phyloP scores from a whole-genome alignment of 64 coral and sea anemone species.

The Pachyseris speciosa region DNA sequence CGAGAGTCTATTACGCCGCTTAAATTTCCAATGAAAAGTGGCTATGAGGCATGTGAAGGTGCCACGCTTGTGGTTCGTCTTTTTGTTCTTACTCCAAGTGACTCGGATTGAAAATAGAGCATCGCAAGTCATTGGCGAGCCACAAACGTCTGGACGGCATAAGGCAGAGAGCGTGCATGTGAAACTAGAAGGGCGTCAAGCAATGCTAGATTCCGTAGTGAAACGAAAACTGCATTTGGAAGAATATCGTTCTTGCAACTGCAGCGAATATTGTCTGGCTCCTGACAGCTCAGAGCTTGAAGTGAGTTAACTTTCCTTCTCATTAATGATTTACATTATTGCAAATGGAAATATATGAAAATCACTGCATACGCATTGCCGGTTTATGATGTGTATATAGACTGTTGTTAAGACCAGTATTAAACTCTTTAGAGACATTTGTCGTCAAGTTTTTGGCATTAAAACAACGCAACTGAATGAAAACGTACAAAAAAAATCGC shows the following conservation, averaged over 20 bases:
- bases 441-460: too few species aligned
- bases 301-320: neutral
- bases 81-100: neutral
- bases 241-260: neutral
- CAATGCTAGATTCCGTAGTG: neutral
- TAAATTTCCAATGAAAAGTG: too few species aligned
- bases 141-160: neutral
- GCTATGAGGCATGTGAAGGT: too few species aligned
- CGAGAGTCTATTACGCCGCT: too few species aligned
- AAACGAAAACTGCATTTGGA: neutral
- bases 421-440: too few species aligned
- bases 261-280: neutral
- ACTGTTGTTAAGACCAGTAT: too few species aligned
- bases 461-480: too few species aligned
- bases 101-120: neutral
- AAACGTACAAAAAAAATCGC: too few species aligned
- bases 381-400: neutral
- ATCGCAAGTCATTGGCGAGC: neutral
- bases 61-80: neutral
- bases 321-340: too few species aligned
- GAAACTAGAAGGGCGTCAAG: neutral
- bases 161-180: neutral
- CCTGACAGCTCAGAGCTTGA: constrained; percentile 4
- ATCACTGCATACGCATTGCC: neutral
- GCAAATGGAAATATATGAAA: neutral